Conservation (phyloP, 2,888 invertebrate species). For the Cremastobaeus sp. region DNA sequence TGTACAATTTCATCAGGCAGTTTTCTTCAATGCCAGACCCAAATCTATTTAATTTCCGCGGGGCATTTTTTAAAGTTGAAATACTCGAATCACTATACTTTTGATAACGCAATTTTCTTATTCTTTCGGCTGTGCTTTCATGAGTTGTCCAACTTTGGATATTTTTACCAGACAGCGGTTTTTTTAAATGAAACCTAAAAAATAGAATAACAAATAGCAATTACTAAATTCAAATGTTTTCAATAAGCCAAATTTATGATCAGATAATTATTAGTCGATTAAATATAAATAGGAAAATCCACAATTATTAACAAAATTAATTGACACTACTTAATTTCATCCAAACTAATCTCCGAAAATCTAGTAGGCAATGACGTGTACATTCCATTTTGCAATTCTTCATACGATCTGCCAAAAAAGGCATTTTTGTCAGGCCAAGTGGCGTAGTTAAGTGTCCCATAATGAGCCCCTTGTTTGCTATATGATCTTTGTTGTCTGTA, state of each 20-base stretch:
- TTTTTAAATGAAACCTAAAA: too few relatives aligned
- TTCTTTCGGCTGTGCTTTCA: slow-evolving; percentile 15
- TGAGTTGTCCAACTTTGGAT: slow-evolving; percentile 66
- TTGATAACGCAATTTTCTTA: neutral
- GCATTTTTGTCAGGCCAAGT: slow-evolving; percentile 81
- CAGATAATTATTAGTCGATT: too few relatives aligned
- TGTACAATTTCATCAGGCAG: slow-evolving; percentile 77
- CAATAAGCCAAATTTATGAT: too few relatives aligned
- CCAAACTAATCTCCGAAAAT: slow-evolving; percentile 67
- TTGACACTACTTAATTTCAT: slow-evolving; percentile 63
- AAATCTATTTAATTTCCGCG: slow-evolving; percentile 70
- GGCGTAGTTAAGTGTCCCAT: too few relatives aligned
- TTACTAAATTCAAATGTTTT: too few relatives aligned
- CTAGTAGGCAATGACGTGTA: slow-evolving; percentile 67
- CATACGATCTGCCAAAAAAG: slow-evolving; percentile 79
- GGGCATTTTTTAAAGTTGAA: neutral
- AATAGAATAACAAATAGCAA: too few relatives aligned
- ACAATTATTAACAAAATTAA: too few relatives aligned
- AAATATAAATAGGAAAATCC: too few relatives aligned
- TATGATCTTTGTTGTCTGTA: slow-evolving; percentile 66
- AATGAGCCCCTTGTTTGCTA: slow-evolving; percentile 65
- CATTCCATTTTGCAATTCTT: slow-evolving; percentile 65
- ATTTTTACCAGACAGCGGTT: slow-evolving; percentile 36
- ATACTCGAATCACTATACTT: neutral
- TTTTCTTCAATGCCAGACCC: slow-evolving; percentile 79